phyloP scores from a whole-genome alignment of 1,140 invertebrate species.

The Drosophila melanogaster region Release_6_plus_ISO1_MT NT_037436.4:13968501-13969000 shows the following conservation, averaged over 20 bases:
- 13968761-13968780: slow-evolving; percentile 46
- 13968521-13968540: slow-evolving; percentile 2
- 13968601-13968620: slow-evolving; percentile 13
- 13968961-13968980: slow-evolving; percentile 79
- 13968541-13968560: neutral
- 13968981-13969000: slow-evolving; percentile 71
- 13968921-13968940: slow-evolving; percentile 77
- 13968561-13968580: slow-evolving; percentile 4
- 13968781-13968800: slow-evolving; percentile 20
- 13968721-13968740: neutral
- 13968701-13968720: slow-evolving; percentile 54
- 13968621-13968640: slow-evolving; percentile 15
- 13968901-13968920: slow-evolving; percentile 80
- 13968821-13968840: slow-evolving; percentile 74
- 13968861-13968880: slow-evolving; percentile 81
- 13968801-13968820: slow-evolving; percentile 7
- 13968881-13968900: slow-evolving; percentile 83
- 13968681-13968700: slow-evolving; percentile 76
- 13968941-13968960: slow-evolving; percentile 83
- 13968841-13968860: slow-evolving; percentile 73
- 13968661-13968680: slow-evolving; percentile 82
- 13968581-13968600: neutral
- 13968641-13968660: slow-evolving; percentile 74
- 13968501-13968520: neutral
- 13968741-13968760: slow-evolving; percentile 19